These are phyloP conservation scores for Cherax quadricarinatus DNA, from an alignment of 1,140 invertebrate species.

Conservation along the genomic window DNA sequence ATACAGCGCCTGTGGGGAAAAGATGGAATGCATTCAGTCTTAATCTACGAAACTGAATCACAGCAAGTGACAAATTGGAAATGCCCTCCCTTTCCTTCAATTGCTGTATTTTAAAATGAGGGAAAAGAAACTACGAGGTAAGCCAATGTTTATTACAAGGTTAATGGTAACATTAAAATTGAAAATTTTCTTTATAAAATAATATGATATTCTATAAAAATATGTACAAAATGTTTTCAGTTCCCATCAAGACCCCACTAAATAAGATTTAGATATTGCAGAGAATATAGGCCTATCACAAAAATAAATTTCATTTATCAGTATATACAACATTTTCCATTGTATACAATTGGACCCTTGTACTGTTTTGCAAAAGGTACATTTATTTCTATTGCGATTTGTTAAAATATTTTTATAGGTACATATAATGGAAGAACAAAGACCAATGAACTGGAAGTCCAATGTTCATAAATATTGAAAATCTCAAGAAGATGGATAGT, in stretches of 20 bases:
- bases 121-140: background rate
- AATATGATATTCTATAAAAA: constrained; percentile 34
- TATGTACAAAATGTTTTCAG: constrained; percentile 31
- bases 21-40: too few relatives aligned
- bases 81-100: too few relatives aligned
- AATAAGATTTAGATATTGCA: constrained; percentile 17
- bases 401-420: background rate
- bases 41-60: too few relatives aligned
- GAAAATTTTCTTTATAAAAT: constrained; percentile 29
- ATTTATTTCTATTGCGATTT: background rate
- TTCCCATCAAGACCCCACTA: background rate
- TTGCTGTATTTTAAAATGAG: background rate
- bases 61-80: too few relatives aligned
- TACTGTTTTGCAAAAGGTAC: constrained; percentile 25
- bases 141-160: constrained; percentile 34
- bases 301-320: constrained; percentile 28
- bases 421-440: background rate
- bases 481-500: background rate
- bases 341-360: constrained; percentile 33
- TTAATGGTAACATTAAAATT: constrained; percentile 38
- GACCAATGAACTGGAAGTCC: background rate
- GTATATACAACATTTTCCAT: constrained; percentile 38
- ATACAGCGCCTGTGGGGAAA: too few relatives aligned
- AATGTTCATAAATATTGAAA: background rate
- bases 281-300: constrained; percentile 20